Evolutionary conservation across 2,888 invertebrate genomes (phyloP), one percentile per base, ranked within the genome.

Genomic region (Drosophila tripunctata): DNA sequence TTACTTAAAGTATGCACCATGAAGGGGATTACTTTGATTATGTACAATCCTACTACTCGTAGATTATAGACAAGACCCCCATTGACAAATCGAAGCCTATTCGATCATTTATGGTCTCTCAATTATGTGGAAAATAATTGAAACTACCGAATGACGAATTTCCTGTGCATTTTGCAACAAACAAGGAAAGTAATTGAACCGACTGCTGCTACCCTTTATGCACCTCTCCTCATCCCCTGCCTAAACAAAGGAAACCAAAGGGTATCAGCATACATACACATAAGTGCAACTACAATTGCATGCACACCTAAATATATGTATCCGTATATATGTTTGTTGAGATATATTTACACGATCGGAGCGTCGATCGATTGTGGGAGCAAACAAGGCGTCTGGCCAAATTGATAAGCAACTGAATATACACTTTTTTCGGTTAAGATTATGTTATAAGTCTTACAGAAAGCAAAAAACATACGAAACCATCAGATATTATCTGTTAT

Each of bases 111-210:
- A 64, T 55, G 35, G 21, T 31, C 27, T 31, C 27, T 24, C 43
- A 66, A 66, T 70, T 81, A 78, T 77, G 33, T 22, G 60, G 84
- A 80, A 71, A 61, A 22, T 31, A 14, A 30, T 35, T 40, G 40
- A 51, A 17, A 19, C 24, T 17, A 10, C 10, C 40, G 17, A 33
- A 35, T 72, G 47, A 48, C 36, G 24, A 57, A 66, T 55, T 86
- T 86, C 84, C 77, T 77, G 87, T 77, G 4, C 38, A 44, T 57
- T 44, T 62, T 40, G 35, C 38, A 43, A 19, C 64, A 69, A 79
- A 83, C 69, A 78, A 67, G 43, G 50, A 57, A 52, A 17, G 30
- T 75, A 77, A 64, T 77, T 65, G 66, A 72, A 24, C 12, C 31
- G 6, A 3, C 27, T 27, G 27, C 3, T 27, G 10, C 6, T 10